phyloP scores from a whole-genome alignment of 2,888 invertebrate genomes.

The Drosophila maculinotata region DNA sequence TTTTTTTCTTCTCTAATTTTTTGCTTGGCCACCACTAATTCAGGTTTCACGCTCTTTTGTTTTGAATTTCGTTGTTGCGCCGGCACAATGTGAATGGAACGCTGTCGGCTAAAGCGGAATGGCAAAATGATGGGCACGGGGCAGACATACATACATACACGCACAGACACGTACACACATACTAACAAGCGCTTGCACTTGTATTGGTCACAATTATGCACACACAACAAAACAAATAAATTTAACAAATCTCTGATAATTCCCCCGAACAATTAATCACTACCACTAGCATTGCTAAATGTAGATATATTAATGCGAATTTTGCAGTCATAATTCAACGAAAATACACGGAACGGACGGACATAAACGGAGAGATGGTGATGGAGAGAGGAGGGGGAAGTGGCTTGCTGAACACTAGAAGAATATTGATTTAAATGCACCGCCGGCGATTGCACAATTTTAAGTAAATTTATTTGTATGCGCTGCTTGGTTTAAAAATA shows the following conservation, averaged over 20 bases:
- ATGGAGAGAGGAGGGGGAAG: conserved; percentile 27
- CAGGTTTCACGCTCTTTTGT: conserved; percentile 55
- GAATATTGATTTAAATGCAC: conserved; percentile 70
- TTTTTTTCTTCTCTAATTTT: conserved; percentile 12
- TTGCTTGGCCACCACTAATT: conserved; percentile 51
- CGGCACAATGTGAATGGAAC: conserved; percentile 45
- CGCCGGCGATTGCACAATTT: conserved; percentile 46
- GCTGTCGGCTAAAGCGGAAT: conserved; percentile 38
- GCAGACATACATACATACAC: conserved; percentile 5
- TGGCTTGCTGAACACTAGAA: conserved; percentile 15
- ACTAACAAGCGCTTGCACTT: conserved; percentile 14
- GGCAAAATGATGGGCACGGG: conserved; percentile 45
- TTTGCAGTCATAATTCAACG: conserved; percentile 3
- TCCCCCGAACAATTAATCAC: conserved; percentile 42
- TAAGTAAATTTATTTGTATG: neutral
- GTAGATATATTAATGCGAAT: conserved; percentile 1
- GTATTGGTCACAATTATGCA: conserved; percentile 52
- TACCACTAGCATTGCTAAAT: conserved; percentile 29
- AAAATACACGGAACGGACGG: conserved; percentile 26
- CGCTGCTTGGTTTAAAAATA: conserved; percentile 1
- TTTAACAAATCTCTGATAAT: conserved; percentile 35
- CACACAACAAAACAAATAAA: conserved; percentile 68
- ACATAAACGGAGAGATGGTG: conserved; percentile 30
- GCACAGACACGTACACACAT: conserved; percentile 22
- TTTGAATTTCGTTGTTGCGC: conserved; percentile 45